Percentiles rank a stretch among this genome's conserved stretches.
phyloP scores from a whole-genome alignment of 2,888 invertebrate species.

The Venusia cambrica region DNA sequence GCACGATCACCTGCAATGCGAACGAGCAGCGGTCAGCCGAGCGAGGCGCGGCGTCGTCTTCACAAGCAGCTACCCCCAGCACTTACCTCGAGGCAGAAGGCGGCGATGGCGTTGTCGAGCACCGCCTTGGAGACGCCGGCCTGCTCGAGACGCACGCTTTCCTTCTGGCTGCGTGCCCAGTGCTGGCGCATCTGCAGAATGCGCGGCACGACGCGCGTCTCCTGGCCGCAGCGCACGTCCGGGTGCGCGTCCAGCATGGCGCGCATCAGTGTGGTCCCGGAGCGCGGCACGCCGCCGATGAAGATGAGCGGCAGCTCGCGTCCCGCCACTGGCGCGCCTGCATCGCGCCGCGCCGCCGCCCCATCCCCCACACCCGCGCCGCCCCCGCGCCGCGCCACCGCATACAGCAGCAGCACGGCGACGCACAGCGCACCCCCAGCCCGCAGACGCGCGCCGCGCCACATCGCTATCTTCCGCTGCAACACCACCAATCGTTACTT shows the following conservation, averaged over 20 bases:
- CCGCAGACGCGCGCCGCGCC: conserved; percentile 23
- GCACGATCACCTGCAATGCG: conserved; percentile 85
- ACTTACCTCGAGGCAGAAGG: conserved; percentile 94
- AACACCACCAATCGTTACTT: no score
- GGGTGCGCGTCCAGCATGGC: conserved; percentile 99
- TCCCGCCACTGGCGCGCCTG: conserved; percentile 77
- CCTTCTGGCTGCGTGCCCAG: conserved; percentile 97
- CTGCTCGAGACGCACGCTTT: conserved; percentile 93
- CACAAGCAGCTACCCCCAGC: no score
- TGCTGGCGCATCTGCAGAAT: conserved; percentile 97
- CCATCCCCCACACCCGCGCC: conserved; percentile 39
- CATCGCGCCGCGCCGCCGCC: conserved; percentile 39
- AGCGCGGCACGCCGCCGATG: conserved; percentile 98
- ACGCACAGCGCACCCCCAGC: conserved; percentile 21
- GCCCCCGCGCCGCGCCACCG: conserved; percentile 33
- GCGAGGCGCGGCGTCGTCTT: background rate
- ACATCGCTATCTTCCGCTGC: no score
- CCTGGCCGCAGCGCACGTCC: conserved; percentile 97
- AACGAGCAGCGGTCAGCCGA: background rate
- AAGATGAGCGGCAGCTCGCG: conserved; percentile 96
- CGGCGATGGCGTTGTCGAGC: conserved; percentile 96
- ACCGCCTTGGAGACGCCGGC: conserved; percentile 96
- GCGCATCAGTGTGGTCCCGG: conserved; percentile 98
- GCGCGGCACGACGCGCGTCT: conserved; percentile 97
- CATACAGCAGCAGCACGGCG: conserved; percentile 25